Evolutionary conservation across 2,113 vertebrate genomes (phyloP).

Genomic region (Psilopsiagon aymara): DNA sequence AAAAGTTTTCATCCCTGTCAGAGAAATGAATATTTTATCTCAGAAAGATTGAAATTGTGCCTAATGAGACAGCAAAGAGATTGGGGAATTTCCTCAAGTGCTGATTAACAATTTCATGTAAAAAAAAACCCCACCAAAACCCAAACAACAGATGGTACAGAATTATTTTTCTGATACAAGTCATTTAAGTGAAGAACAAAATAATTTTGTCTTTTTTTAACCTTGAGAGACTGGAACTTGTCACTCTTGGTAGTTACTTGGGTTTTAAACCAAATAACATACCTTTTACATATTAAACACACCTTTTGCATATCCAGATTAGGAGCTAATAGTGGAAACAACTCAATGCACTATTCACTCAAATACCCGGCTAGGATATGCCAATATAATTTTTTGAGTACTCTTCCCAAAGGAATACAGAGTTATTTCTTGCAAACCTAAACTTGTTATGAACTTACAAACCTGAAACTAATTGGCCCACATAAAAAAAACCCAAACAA

Average conservation of each 20-base stretch:
- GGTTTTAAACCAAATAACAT: neutral
- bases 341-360: neutral
- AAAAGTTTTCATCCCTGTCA: neutral
- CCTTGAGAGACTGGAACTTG: neutral
- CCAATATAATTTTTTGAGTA: neutral
- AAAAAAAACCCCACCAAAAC: neutral
- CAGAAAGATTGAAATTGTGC: constrained; percentile 7
- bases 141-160: constrained; percentile 69
- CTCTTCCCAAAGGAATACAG: neutral
- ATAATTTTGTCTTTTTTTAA: constrained; percentile 35
- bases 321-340: neutral
- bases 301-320: neutral
- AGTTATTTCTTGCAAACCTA: neutral
- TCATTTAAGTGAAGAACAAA: constrained; percentile 21
- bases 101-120: constrained; percentile 62
- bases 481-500: neutral
- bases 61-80: constrained; percentile 44
- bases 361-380: neutral
- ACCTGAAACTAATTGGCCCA: neutral
- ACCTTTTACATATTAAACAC: neutral
- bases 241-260: neutral
- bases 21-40: constrained; percentile 14
- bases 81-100: constrained; percentile 44
- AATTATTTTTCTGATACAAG: constrained; percentile 56
- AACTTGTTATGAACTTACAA: neutral